A percentile compares a stretch with the other conserved stretches of the same genome.
Evolutionary conservation across 1,140 invertebrate genomes (phyloP).

Genomic region (Bombus sylvicola): DNA sequence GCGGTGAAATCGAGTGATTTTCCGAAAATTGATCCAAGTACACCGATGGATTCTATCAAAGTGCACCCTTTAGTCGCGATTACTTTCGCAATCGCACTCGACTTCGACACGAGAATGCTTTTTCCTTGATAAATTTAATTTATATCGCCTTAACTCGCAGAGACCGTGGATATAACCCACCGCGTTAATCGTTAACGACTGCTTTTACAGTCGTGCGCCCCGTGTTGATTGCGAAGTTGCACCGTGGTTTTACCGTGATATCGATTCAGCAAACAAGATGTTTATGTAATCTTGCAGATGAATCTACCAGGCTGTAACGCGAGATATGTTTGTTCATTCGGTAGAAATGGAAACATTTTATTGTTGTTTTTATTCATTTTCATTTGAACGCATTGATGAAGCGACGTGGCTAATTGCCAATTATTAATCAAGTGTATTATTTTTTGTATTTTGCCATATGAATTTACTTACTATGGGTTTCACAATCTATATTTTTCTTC

Average conservation of each 20-base stretch:
- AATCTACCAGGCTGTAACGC: neutral
- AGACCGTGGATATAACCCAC: neutral
- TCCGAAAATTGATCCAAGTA: constrained; percentile 38
- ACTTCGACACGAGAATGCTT: constrained; percentile 64
- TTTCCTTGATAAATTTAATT: constrained; percentile 71
- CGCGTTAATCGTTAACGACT: constrained; percentile 47
- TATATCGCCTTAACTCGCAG: constrained; percentile 53
- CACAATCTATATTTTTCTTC: neutral
- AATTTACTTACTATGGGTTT: neutral
- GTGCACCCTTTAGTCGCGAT: constrained; percentile 29
- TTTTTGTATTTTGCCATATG: neutral
- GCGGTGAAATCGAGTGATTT: constrained; percentile 26
- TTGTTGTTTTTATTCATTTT: neutral
- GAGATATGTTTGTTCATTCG: constrained; percentile 12
- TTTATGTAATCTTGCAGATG: neutral
- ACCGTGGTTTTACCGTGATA: neutral
- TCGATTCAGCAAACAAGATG: constrained; percentile 27
- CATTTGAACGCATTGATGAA: neutral
- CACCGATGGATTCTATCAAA: constrained; percentile 36
- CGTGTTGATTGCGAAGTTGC: neutral
- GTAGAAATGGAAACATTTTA: neutral
- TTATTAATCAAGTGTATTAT: neutral
- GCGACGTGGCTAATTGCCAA: neutral
- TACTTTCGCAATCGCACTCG: constrained; percentile 15
- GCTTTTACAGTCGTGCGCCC: constrained; percentile 2